Base-by-base conservation (phyloP, 1,140 invertebrate genomes). In the Apis florea region DNA sequence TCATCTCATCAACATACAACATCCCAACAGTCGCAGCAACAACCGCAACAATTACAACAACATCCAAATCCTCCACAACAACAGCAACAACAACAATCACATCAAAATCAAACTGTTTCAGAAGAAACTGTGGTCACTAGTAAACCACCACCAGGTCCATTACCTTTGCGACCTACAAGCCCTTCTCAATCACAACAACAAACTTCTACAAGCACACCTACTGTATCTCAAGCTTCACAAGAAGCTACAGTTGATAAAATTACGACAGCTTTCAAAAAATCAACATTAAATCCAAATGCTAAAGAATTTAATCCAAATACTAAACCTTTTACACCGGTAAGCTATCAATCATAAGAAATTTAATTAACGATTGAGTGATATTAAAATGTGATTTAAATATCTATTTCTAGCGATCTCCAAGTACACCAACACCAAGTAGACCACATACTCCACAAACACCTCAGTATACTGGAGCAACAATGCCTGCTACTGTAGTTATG, bases 261-360 rank as follows among this genome's bases (percentile, higher is more conserved):
- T 61, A 94, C 95, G 10, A 94, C 93, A 67, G 94, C 95, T 31
- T 93, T 96, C 49, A 96, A 97, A 89, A 97, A 97, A 90, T 97
- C 96, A 26, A 97, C 95, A 1, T 94, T 98, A 54, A 98, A 98
- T 95, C 97, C 97, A 53, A 96, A 98, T 91, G 97, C 97, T 26
- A 98, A 98, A 93, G 97, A 97, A 94, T 98, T 98, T 93, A 98
- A 98, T 95, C 97, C 97, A 31, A 96, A 96, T 89, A 96, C 97
- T 40, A 98, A 98, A 90, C 95, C 97, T 11, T 98, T 98, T 91
- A 96, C 96, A 82, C 97, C 97, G n/a, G 95, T 97, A 90, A 96
- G 96, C 92, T 49, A 51, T 76, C 66, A 26, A 72, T 53, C 73
- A 31, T 72, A n/a, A 3, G 64, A 68, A 47, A 31, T 59, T 40